Conservation (phyloP, 2,797 vertebrate genomes). For the Bradypodion pumilum region DNA sequence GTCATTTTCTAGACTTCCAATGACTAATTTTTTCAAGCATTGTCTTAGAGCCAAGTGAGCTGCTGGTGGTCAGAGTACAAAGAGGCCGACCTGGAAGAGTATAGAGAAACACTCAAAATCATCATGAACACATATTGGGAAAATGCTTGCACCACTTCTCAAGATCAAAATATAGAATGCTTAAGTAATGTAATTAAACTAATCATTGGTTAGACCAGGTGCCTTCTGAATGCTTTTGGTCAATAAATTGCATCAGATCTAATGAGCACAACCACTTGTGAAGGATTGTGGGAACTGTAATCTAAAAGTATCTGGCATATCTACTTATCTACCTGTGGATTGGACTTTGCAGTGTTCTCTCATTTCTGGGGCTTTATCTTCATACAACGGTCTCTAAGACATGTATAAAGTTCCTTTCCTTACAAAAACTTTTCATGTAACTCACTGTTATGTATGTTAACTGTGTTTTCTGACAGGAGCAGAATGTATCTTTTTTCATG, state of each 20-base stretch:
- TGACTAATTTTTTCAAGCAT: no score
- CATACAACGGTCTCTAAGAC: background rate
- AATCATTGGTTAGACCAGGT: no score
- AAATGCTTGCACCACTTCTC: background rate
- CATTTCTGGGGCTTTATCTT: background rate
- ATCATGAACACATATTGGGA: background rate
- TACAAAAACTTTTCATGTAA: background rate
- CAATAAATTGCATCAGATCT: background rate
- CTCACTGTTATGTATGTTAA: no score
- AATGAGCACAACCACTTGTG: background rate
- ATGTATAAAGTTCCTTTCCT: background rate
- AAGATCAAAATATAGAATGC: background rate
- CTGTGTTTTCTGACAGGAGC: no score
- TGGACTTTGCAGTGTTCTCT: no score
- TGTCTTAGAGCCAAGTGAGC: background rate
- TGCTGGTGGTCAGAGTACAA: background rate
- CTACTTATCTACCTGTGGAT: no score
- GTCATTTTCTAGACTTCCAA: no score
- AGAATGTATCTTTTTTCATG: no score
- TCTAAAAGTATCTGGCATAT: background rate
- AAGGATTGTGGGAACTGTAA: background rate
- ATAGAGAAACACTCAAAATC: no score
- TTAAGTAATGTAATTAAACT: no score
- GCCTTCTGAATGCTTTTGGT: background rate
- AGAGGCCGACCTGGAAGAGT: background rate